phyloP scores from a whole-genome alignment of 2,888 invertebrate genomes.

The Phrixothrix hirtus region DNA sequence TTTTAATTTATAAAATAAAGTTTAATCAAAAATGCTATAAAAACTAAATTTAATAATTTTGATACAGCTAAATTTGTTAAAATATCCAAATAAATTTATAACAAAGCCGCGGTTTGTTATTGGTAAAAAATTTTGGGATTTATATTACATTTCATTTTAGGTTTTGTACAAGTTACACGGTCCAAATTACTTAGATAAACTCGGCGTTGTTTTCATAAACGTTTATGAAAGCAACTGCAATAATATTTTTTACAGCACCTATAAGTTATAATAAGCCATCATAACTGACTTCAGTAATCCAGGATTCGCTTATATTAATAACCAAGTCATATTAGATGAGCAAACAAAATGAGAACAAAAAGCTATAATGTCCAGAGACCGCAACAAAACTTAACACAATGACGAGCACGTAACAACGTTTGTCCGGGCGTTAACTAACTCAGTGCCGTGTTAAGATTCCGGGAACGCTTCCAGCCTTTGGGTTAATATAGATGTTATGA shows the following conservation, averaged over 20 bases:
- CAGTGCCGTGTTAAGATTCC: slow-evolving; percentile 35
- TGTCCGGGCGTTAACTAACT: slow-evolving; percentile 39
- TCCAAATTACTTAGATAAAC: slow-evolving; percentile 8
- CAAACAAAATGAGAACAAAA: slow-evolving; percentile 31
- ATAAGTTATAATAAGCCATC: slow-evolving; percentile 27
- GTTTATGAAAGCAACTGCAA: slow-evolving; percentile 23
- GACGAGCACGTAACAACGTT: slow-evolving; percentile 38
- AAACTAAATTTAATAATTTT: no score
- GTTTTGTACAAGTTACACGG: slow-evolving; percentile 2
- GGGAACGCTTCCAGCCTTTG: slow-evolving; percentile 27
- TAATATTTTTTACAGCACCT: slow-evolving; percentile 29
- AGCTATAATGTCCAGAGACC: slow-evolving; percentile 30
- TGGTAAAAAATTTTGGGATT: background rate
- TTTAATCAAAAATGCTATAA: no score
- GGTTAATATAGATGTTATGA: slow-evolving; percentile 40
- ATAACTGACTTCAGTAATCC: slow-evolving; percentile 23
- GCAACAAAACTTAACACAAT: slow-evolving; percentile 35
- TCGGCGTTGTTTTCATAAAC: slow-evolving; percentile 23
- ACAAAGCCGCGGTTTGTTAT: background rate
- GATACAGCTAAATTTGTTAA: background rate
- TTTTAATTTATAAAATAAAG: no score
- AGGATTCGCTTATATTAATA: slow-evolving; percentile 29
- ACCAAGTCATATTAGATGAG: slow-evolving; percentile 26
- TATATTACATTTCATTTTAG: slow-evolving; percentile 6
- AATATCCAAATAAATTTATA: background rate